Conservation (phyloP, 2,888 invertebrate genomes). For the Drosophila subsilvestris region DNA sequence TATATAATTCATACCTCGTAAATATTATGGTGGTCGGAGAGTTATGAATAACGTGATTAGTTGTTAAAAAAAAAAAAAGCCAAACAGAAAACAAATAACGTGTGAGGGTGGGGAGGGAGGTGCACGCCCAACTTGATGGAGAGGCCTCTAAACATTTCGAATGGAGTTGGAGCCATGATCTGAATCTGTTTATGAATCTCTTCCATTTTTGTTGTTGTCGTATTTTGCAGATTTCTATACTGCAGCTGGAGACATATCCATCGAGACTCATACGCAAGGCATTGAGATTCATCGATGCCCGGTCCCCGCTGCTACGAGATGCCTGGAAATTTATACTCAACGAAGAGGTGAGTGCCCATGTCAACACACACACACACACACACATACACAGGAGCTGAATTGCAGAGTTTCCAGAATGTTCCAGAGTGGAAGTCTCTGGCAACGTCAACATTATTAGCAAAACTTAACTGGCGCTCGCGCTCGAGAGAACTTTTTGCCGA, state of each 20-base stretch:
- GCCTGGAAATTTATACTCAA: conserved; percentile 81
- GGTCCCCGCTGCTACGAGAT: conserved; percentile 70
- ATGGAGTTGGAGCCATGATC: too few relatives aligned
- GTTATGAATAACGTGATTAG: conserved; percentile 80
- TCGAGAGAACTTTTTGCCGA: conserved; percentile 60
- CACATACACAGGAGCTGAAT: not conserved
- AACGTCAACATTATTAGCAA: conserved; percentile 73
- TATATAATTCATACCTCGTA: conserved; percentile 80
- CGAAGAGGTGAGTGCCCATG: conserved; percentile 81
- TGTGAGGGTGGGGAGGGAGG: not conserved
- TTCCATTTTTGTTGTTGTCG: not conserved
- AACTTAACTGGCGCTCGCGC: conserved; percentile 71
- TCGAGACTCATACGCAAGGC: conserved; percentile 82
- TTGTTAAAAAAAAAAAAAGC: conserved; percentile 58
- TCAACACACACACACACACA: too few relatives aligned
- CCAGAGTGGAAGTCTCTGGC: conserved; percentile 29
- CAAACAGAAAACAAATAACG: not conserved
- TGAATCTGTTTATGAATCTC: not conserved
- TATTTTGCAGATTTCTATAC: conserved; percentile 75
- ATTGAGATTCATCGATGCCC: conserved; percentile 77
- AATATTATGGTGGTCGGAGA: conserved; percentile 68
- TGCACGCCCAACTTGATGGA: conserved; percentile 24
- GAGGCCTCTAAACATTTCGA: too few relatives aligned
- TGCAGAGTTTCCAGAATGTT: conserved; percentile 26
- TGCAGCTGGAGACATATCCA: conserved; percentile 82